A percentile compares a stretch with the other conserved stretches of the same genome.
These are phyloP conservation scores for Megalops cyprinoides DNA, from an alignment of 2,797 vertebrate species.

Conservation along the genomic window DNA sequence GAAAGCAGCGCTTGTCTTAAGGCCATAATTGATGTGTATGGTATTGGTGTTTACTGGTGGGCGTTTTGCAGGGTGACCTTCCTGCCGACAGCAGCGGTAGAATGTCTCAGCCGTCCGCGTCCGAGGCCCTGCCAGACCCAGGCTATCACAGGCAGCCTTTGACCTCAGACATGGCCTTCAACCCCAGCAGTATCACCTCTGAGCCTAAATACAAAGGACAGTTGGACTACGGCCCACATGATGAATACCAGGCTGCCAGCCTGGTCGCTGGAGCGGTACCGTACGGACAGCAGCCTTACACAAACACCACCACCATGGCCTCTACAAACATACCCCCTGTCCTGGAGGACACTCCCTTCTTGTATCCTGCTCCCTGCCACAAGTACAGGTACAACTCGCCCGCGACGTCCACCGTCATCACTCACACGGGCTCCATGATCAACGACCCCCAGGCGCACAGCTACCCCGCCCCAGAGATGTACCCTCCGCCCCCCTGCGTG, in stretches of 20 bases:
- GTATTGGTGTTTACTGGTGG: not conserved
- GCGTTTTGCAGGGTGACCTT: conserved; percentile 58
- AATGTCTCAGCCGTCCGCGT: conserved; percentile 58
- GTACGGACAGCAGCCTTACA: conserved; percentile 60
- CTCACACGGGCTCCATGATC: conserved; percentile 65
- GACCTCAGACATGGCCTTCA: conserved; percentile 24
- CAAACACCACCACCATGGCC: conserved; percentile 39
- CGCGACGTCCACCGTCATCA: conserved; percentile 64
- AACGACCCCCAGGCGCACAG: conserved; percentile 47
- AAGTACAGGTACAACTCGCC: conserved; percentile 72
- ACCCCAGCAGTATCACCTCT: conserved; percentile 53
- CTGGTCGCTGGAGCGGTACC: conserved; percentile 49
- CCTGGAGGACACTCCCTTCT: conserved; percentile 61
- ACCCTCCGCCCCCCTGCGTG: conserved; percentile 54
- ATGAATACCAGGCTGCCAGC: conserved; percentile 68
- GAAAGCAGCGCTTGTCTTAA: not conserved
- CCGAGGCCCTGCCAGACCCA: conserved; percentile 50
- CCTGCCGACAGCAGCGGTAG: conserved; percentile 48
- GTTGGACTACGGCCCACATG: conserved; percentile 62
- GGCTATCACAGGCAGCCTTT: conserved; percentile 53
- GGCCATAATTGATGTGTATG: not conserved
- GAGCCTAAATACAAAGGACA: conserved; percentile 67
- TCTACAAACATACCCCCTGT: conserved; percentile 51
- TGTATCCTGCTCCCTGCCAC: conserved; percentile 61
- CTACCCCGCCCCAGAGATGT: conserved; percentile 58